phyloP scores from a whole-genome alignment of 2,797 vertebrate species.

The Podarcis lilfordi region DNA sequence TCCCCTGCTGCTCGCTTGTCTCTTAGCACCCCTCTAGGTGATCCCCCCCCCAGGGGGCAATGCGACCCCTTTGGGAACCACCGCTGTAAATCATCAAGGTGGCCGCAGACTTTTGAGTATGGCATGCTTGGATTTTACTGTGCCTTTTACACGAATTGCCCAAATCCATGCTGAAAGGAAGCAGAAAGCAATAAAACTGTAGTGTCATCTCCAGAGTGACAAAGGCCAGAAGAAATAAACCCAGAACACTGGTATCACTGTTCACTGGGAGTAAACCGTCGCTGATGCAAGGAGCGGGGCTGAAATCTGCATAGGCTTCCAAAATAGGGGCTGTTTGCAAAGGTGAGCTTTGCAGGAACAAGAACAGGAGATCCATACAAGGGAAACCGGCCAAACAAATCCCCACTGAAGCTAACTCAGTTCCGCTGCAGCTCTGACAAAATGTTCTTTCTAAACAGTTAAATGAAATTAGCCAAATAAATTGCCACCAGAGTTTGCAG shows the following conservation, averaged over 20 bases:
- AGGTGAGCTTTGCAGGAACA: too few relatives aligned
- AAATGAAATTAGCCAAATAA: not conserved
- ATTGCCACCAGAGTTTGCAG: not conserved
- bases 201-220: not conserved
- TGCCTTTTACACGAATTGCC: slow-evolving; percentile 30
- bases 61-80: too few relatives aligned
- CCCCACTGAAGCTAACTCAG: not conserved
- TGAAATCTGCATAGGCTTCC: not conserved
- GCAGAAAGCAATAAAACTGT: slow-evolving; percentile 1
- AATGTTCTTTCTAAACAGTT: not conserved
- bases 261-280: not conserved
- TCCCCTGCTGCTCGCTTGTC: too few relatives aligned
- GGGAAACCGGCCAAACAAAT: not conserved
- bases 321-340: not conserved
- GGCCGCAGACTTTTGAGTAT: not conserved
- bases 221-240: not conserved
- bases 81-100: not conserved
- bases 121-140: not conserved
- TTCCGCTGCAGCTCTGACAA: not conserved
- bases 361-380: not conserved
- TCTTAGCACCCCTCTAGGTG: too few relatives aligned
- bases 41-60: too few relatives aligned
- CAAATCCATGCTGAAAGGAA: slow-evolving; percentile 35
- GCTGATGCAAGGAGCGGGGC: not conserved
- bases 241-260: not conserved